Evolutionary conservation across 1,140 invertebrate species (phyloP).

Genomic region (Zaprionus tsacasi): DNA sequence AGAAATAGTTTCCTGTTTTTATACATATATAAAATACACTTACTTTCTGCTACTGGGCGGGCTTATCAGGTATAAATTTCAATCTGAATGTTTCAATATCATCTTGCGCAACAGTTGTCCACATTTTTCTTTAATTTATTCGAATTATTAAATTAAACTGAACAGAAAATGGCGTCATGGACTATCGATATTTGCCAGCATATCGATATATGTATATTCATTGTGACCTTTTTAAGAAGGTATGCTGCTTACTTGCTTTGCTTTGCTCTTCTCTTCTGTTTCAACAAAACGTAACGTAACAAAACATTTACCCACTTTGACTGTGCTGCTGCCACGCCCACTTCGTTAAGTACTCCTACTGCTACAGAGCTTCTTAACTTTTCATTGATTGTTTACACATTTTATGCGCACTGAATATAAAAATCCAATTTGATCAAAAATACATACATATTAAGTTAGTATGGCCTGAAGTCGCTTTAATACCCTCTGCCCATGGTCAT

Average conservation of each 20-base stretch:
- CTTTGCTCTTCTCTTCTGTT: background rate
- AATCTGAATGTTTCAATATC: too few relatives aligned
- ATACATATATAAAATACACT: background rate
- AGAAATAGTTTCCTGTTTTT: background rate
- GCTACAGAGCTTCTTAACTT: background rate
- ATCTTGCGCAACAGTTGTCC: too few relatives aligned
- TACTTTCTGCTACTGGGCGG: background rate
- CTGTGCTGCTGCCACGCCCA: background rate
- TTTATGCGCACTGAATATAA: constrained; percentile 3
- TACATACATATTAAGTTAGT: background rate
- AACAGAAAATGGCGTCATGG: too few relatives aligned
- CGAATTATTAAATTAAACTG: too few relatives aligned
- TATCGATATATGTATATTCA: background rate
- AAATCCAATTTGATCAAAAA: constrained; percentile 11
- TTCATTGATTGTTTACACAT: constrained; percentile 11
- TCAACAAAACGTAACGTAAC: too few relatives aligned
- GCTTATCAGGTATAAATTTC: too few relatives aligned
- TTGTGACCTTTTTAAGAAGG: background rate
- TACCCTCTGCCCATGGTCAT: background rate
- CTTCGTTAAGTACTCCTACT: background rate
- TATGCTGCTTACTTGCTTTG: background rate
- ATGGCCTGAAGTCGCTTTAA: background rate
- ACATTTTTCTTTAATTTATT: too few relatives aligned
- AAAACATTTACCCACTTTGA: background rate
- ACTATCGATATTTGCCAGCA: background rate